These are phyloP conservation scores for Anguilla japonica DNA, from an alignment of 2,113 vertebrate species.

Conservation along the genomic window DNA sequence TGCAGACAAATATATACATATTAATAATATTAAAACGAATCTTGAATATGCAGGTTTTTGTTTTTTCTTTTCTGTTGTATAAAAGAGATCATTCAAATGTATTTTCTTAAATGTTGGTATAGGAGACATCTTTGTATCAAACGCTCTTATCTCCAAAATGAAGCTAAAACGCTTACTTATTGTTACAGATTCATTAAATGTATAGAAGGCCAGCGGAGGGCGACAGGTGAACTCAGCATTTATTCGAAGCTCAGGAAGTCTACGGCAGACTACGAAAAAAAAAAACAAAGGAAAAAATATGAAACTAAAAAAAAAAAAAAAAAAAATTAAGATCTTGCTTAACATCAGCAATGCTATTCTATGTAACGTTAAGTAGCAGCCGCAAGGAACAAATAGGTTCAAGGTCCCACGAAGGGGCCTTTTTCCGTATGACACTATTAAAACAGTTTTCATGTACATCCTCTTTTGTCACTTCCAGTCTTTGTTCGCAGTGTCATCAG, in stretches of 20 bases:
- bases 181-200: constrained; percentile 32
- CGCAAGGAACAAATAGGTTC: constrained; percentile 38
- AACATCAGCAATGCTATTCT: constrained; percentile 40
- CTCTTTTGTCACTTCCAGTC: constrained; percentile 41
- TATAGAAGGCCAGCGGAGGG: constrained; percentile 9
- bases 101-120: constrained; percentile 62
- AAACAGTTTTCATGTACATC: constrained; percentile 38
- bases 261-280: constrained; percentile 15
- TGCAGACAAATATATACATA: constrained; percentile 58
- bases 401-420: constrained; percentile 26
- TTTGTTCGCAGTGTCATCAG: constrained; percentile 24
- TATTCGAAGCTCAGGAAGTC: constrained; percentile 53
- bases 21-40: constrained; percentile 73
- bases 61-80: constrained; percentile 65
- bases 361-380: constrained; percentile 34
- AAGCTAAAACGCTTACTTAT: constrained; percentile 26
- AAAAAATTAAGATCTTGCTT: constrained; percentile 37
- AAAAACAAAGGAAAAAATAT: constrained; percentile 15
- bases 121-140: constrained; percentile 47
- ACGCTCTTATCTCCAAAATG: constrained; percentile 21
- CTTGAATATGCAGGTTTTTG: constrained; percentile 81
- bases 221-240: constrained; percentile 26
- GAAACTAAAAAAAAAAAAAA: background rate
- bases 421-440: constrained; percentile 41
- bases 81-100: constrained; percentile 56